phyloP scores from a whole-genome alignment of 2,113 vertebrate genomes.

The Python bivittatus region DNA sequence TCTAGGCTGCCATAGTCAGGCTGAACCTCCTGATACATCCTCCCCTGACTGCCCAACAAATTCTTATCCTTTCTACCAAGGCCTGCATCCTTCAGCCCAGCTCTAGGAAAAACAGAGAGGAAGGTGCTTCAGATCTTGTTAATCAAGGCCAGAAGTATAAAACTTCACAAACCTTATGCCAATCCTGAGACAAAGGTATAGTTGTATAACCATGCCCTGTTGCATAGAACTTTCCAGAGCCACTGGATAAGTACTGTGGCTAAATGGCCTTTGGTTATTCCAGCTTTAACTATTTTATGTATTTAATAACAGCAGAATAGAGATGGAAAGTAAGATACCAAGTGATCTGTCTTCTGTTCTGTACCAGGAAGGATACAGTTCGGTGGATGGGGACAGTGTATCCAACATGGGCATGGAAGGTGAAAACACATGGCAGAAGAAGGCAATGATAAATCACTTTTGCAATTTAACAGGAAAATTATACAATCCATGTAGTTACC shows the following conservation, averaged over 20 bases:
- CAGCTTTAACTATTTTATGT: background rate
- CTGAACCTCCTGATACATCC: background rate
- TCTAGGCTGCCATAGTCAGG: background rate
- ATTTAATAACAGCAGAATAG: background rate
- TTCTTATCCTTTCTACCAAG: background rate
- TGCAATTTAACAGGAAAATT: background rate
- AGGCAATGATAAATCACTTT: background rate
- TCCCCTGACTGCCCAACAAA: background rate
- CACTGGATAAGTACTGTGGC: background rate
- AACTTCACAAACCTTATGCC: background rate
- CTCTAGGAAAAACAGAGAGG: background rate
- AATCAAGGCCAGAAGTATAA: background rate
- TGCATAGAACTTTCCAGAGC: background rate
- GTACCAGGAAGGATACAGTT: background rate
- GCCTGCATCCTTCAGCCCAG: background rate
- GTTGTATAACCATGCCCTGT: background rate
- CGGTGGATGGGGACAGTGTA: background rate
- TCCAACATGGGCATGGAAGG: background rate
- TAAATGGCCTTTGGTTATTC: background rate
- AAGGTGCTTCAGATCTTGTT: background rate
- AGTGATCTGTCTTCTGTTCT: background rate
- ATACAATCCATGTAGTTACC: too few relatives aligned
- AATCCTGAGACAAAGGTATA: background rate
- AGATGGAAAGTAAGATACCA: background rate
- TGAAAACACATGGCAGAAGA: background rate